Evolutionary conservation across 2,113 vertebrate genomes (phyloP), one percentile per base, ranked within the genome.

Genomic region (Scortum barcoo): DNA sequence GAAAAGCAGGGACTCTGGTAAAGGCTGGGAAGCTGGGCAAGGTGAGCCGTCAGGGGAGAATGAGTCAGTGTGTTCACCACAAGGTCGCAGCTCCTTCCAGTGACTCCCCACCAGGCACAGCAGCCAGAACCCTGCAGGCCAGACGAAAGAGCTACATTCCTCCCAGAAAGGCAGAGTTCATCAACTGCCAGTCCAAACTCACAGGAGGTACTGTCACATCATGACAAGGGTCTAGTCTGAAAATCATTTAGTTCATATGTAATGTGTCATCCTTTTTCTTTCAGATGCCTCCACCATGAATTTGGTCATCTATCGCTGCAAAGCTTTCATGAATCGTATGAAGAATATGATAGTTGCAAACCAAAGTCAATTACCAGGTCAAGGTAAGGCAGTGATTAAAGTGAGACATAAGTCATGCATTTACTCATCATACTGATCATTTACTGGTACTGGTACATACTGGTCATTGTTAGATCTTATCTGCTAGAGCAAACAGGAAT

Each of bases 181-280:
- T 98, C 79, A 99, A 99, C 94, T 99, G 98, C 91, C 97, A 98
- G 4, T 95, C 96, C 87, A 98, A 97, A 95, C 95, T 98, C 51
- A 95, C 97, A 86, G 95, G 95, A 95, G 97, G 98, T 99, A 89
- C 12, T 22, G 30, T n/a, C 13, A 10, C 9, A 20, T 19, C 2
- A 33, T 51, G 5, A n/a, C 0, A 38, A 17, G 11, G 57, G 30
- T 42, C 11, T 7, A 20, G 3, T 22, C 0, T 51, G 24, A 4
- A 57, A 48, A 46, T 26, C 0, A 2, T 57, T 40, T 13, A 14
- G 3, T 73, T 74, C 1, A 51, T 56, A 24, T 38, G 56, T 38
- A 12, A 33, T 26, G 16, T 61, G 7, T 28, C 58, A 5, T 60
- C 8, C 14, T 28, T 76, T 12, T 53, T 85, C n/a, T 60, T 53